Base-by-base conservation (phyloP, 2,797 vertebrate species). In the Microhierax caerulescens region DNA sequence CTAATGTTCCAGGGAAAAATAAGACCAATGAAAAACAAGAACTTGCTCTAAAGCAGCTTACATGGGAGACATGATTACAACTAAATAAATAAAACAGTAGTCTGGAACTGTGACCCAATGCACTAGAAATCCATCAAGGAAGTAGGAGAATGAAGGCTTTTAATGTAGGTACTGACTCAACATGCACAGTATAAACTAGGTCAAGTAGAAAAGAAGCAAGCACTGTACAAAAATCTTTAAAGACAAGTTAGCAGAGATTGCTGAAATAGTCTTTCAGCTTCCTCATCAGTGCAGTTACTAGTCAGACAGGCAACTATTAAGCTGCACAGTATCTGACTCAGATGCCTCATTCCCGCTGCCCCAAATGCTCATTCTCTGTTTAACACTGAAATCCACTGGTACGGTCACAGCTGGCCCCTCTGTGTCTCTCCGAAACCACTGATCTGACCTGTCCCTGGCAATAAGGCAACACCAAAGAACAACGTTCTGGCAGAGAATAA, bases 121-220 rank as follows among this genome's bases (percentile, higher is more conserved):
- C 92, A 94, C 93, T 59, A 92, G 77, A 95, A 94, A 95, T n/a
- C 56, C 81, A 90, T 45, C 68, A 68, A 27, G 57, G 36, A 80
- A 48, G 41, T 3, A 86, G 80, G 23, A 93, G 81, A 91, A 68
- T 1, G 48, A 83, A 85, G 60, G 81, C 39, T 95, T 86, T 85
- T 90, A 85, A 68, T 4, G 9, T 54, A 82, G 76, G 73, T 56
- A 85, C 87, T 60, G 41, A 89, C 37, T 89, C 72, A 77, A 89
- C 10, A 14, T 16, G 32, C 74, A 80, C 34, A 77, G 53, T 27
- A 45, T 15, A 80, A 97, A 97, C 78, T 94, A 97, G 96, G 93
- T 95, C 96, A 96, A 69, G 81, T 64, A 96, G 88, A 89, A 96
- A 83, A 82, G 83, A 60, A 89, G 94, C 47, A 79, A 88, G 77